A percentile compares a stretch with the other conserved stretches of the same genome.
Evolutionary conservation across 2,888 invertebrate genomes (phyloP).

Genomic region (Megastigmus dorsalis): DNA sequence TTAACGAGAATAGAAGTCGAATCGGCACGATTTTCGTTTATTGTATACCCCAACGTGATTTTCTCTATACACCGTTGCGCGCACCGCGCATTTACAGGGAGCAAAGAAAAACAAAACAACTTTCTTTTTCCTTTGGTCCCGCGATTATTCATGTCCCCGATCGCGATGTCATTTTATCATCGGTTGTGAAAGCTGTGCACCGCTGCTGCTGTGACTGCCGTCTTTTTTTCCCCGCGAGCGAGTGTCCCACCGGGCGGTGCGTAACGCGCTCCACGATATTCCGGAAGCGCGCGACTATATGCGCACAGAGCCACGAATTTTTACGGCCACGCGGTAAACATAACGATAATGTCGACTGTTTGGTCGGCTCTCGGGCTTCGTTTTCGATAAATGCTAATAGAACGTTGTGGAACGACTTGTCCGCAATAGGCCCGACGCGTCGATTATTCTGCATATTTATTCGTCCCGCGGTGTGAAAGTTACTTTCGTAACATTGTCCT

Average conservation of each 20-base stretch:
- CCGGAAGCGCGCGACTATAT: not conserved
- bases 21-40: too few relatives aligned
- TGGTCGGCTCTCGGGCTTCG: not conserved
- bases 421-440: too few relatives aligned
- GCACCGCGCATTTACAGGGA: not conserved
- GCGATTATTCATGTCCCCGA: conserved; percentile 36
- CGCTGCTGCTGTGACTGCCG: too few relatives aligned
- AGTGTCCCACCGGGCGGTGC: too few relatives aligned
- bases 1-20: too few relatives aligned
- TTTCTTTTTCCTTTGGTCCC: conserved; percentile 36
- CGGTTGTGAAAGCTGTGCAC: conserved; percentile 44
- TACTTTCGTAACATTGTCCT: conserved; percentile 35
- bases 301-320: not conserved
- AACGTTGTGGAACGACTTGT: not conserved
- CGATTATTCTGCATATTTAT: conserved; percentile 24
- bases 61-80: not conserved
- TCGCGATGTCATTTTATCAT: conserved; percentile 24
- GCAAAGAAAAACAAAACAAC: too few relatives aligned
- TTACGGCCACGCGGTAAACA: not conserved
- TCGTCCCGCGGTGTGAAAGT: conserved; percentile 26
- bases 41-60: too few relatives aligned
- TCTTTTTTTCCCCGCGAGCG: too few relatives aligned
- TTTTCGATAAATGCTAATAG: conserved; percentile 35
- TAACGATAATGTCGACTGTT: not conserved
- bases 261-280: too few relatives aligned